Evolutionary conservation across 2,888 invertebrate genomes (phyloP).

Genomic region (Dysmachus trigonus): DNA sequence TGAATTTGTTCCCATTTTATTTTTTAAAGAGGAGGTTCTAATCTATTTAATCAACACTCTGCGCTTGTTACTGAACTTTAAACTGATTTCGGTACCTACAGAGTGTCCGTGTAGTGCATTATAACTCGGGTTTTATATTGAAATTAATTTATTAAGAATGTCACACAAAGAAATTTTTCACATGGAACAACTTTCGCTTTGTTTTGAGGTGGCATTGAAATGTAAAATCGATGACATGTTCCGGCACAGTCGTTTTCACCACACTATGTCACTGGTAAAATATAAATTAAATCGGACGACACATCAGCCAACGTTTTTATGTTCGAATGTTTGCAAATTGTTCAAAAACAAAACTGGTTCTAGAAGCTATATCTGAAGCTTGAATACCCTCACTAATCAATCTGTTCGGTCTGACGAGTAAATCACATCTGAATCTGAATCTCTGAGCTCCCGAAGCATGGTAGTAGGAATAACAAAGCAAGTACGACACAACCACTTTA

Average conservation of each 20-base stretch:
- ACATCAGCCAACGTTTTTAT: background rate
- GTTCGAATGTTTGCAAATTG: background rate
- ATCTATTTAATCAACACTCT: background rate
- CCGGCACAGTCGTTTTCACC: background rate
- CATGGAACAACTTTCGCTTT: background rate
- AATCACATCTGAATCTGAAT: slow-evolving; percentile 18
- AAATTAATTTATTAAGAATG: background rate
- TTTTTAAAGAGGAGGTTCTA: background rate
- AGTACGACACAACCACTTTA: background rate
- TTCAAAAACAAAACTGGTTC: background rate
- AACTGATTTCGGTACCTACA: background rate
- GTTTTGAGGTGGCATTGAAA: background rate
- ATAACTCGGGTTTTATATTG: background rate
- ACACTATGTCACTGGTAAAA: background rate
- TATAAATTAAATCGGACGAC: background rate
- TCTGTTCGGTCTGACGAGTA: background rate
- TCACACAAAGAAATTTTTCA: slow-evolving; percentile 18
- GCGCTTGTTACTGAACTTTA: background rate
- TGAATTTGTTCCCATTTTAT: background rate
- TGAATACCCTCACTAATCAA: background rate
- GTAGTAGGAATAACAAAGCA: background rate
- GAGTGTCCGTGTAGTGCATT: background rate
- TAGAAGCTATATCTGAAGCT: background rate
- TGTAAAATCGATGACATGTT: background rate
- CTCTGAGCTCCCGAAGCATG: background rate